Evolutionary conservation across 2,113 vertebrate genomes (phyloP).

Genomic region (Gavialis gangeticus): DNA sequence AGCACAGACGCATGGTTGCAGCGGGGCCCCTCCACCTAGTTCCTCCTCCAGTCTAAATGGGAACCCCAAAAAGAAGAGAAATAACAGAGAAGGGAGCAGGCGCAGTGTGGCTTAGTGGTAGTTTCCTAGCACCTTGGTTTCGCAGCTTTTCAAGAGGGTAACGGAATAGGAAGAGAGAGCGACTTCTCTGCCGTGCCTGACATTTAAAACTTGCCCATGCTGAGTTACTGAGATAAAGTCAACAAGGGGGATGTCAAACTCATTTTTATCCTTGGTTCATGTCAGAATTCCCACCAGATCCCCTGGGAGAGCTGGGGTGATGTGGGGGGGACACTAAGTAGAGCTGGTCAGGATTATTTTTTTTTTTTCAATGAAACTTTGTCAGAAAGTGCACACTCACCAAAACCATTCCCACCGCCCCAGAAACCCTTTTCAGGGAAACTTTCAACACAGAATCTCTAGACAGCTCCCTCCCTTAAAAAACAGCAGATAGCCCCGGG

Average conservation of each 20-base stretch:
- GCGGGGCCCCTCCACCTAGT: neutral
- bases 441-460: no score
- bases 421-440: no score
- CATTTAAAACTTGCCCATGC: no score
- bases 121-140: neutral
- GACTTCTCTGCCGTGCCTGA: neutral
- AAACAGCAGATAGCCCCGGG: no score
- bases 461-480: no score
- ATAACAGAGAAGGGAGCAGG: neutral
- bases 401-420: no score
- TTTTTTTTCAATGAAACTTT: no score
- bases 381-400: no score
- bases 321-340: no score
- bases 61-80: neutral
- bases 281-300: neutral
- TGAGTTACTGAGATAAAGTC: no score
- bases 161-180: neutral
- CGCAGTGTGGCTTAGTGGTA: neutral
- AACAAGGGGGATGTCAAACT: neutral
- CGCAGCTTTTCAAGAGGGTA: neutral
- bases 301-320: neutral
- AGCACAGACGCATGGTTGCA: no score
- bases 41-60: neutral
- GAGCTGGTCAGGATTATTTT: no score
- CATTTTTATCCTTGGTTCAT: neutral